phyloP scores from a whole-genome alignment of 2,113 vertebrate species.

The Cyanoramphus novaezelandiae region DNA sequence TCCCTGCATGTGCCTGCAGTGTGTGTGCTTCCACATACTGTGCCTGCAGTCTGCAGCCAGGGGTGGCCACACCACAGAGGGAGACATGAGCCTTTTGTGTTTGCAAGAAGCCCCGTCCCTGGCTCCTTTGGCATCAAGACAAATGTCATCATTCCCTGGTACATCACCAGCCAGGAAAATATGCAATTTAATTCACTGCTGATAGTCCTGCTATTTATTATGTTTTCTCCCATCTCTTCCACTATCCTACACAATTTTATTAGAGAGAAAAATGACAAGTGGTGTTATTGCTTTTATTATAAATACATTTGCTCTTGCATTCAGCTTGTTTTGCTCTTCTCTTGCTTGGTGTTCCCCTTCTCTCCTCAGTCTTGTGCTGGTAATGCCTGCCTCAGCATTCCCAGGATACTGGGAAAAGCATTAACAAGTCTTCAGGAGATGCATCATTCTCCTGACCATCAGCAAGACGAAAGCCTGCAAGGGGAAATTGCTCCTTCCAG shows the following conservation, averaged over 20 bases:
- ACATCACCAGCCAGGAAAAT: slow-evolving; percentile 54
- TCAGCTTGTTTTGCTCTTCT: neutral
- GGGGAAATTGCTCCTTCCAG: neutral
- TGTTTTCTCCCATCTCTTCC: slow-evolving; percentile 19
- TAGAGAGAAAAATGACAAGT: slow-evolving; percentile 66
- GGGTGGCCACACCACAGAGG: neutral
- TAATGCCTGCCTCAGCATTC: slow-evolving; percentile 57
- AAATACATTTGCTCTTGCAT: slow-evolving; percentile 51
- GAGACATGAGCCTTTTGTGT: neutral
- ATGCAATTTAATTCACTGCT: slow-evolving; percentile 53
- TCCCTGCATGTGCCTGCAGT: neutral
- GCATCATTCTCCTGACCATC: accelerated
- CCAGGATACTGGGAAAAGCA: neutral
- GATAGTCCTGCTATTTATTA: slow-evolving; percentile 65
- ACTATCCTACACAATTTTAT: slow-evolving; percentile 66
- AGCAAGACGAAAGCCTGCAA: neutral
- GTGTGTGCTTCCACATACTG: neutral
- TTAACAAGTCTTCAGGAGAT: neutral
- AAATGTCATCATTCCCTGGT: neutral
- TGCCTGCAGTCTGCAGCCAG: neutral
- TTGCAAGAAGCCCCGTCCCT: neutral
- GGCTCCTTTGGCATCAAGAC: neutral
- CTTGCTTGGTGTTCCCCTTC: neutral
- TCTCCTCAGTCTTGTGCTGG: neutral
- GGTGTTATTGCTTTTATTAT: slow-evolving; percentile 74